phyloP scores from a whole-genome alignment of 2,113 vertebrate species.

The Nesoenas mayeri region DNA sequence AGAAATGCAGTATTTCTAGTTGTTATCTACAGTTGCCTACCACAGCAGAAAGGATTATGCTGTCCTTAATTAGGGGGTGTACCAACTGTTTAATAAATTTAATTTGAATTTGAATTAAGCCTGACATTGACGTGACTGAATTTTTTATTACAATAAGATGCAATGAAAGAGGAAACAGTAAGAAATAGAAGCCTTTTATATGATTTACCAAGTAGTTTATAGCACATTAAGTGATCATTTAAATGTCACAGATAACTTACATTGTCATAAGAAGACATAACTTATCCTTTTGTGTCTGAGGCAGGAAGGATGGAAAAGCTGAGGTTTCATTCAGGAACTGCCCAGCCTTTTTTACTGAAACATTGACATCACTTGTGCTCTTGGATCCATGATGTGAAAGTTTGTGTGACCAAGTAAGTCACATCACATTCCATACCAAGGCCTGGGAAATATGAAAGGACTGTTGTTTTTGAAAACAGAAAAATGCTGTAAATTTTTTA shows the following conservation, averaged over 20 bases:
- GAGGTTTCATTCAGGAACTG: neutral
- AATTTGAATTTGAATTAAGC: conserved; percentile 58
- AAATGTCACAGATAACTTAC: conserved; percentile 16
- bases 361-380: neutral
- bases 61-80: conserved; percentile 51
- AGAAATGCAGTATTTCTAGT: conserved; percentile 49
- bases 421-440: neutral
- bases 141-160: conserved; percentile 31
- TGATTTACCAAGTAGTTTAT: conserved; percentile 24
- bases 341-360: neutral
- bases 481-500: conserved; percentile 59
- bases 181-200: conserved; percentile 51
- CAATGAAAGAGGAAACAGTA: conserved; percentile 41
- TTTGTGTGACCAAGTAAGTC: neutral
- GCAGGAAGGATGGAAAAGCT: neutral
- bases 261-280: conserved; percentile 11
- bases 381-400: conserved; percentile 23
- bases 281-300: neutral
- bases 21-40: conserved; percentile 40
- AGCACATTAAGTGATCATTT: neutral
- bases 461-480: conserved; percentile 63
- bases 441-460: conserved; percentile 37
- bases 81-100: conserved; percentile 57
- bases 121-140: conserved; percentile 42
- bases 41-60: neutral